Percentiles rank a stretch among this genome's conserved stretches.
Evolutionary conservation across 2,113 vertebrate genomes (phyloP).

Genomic region (Pseudonaja textilis): DNA sequence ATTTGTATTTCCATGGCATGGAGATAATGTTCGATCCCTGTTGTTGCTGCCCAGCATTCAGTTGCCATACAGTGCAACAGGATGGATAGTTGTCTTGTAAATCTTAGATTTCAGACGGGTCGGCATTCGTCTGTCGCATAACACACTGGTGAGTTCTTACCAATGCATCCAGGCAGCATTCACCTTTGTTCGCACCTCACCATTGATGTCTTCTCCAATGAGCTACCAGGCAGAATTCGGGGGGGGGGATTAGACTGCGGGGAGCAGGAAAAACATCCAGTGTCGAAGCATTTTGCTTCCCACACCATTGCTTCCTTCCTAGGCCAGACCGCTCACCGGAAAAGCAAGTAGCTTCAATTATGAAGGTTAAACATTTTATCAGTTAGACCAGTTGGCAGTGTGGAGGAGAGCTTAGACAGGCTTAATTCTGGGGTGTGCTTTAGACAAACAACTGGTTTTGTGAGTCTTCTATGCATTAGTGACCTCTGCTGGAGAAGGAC

Average conservation of each 20-base stretch:
- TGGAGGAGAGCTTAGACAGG: neutral
- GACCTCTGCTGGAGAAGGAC: conserved; percentile 9
- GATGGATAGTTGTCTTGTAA: too few relatives aligned
- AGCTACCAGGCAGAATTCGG: neutral
- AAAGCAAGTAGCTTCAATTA: neutral
- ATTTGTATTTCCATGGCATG: too few relatives aligned
- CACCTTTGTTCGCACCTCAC: too few relatives aligned
- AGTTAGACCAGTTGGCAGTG: neutral
- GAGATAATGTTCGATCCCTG: too few relatives aligned
- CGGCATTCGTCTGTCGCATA: too few relatives aligned
- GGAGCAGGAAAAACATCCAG: neutral
- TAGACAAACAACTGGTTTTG: neutral
- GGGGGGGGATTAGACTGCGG: neutral
- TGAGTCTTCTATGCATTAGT: neutral
- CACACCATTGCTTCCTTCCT: neutral
- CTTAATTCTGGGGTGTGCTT: neutral
- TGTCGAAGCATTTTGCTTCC: neutral
- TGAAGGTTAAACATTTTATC: neutral
- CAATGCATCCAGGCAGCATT: too few relatives aligned
- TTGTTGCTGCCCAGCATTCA: too few relatives aligned
- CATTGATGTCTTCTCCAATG: neutral
- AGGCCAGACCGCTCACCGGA: neutral
- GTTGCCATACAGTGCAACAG: too few relatives aligned
- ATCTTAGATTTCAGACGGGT: too few relatives aligned
- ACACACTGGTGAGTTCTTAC: too few relatives aligned